A percentile compares a stretch with the other conserved stretches of the same genome.
Conservation (phyloP, 2,797 vertebrate genomes). For the Xyrichtys novacula region DNA sequence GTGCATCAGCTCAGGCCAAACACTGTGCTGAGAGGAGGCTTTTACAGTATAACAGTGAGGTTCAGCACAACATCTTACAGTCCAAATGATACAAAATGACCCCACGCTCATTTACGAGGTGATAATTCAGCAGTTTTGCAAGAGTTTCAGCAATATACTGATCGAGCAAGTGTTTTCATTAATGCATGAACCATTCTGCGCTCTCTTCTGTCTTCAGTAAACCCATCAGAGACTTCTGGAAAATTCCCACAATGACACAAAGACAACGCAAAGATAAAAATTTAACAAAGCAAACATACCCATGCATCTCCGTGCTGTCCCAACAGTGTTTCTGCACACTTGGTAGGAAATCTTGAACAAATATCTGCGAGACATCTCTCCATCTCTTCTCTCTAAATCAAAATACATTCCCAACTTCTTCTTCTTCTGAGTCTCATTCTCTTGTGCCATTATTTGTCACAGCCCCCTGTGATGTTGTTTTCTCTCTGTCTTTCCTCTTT, state of each 20-base stretch:
- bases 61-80: conserved; percentile 9
- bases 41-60: conserved; percentile 8
- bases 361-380: conserved; percentile 49
- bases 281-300: conserved; percentile 42
- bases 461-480: neutral
- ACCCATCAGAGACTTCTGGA: neutral
- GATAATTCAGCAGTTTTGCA: conserved; percentile 4
- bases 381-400: conserved; percentile 28
- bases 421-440: conserved; percentile 15
- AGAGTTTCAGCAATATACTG: conserved; percentile 15
- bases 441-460: conserved; percentile 17
- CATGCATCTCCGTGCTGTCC: conserved; percentile 48
- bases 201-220: neutral
- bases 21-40: conserved; percentile 31
- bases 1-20: conserved; percentile 31
- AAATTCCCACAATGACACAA: neutral
- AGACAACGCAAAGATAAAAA: conserved; percentile 20
- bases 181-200: conserved; percentile 9
- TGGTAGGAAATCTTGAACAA: conserved; percentile 53
- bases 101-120: neutral
- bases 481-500: conserved; percentile 10
- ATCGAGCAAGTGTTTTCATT: conserved; percentile 1
- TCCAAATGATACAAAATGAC: neutral
- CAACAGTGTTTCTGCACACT: conserved; percentile 39
- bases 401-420: conserved; percentile 22